Conservation (phyloP, 2,797 vertebrate genomes). For the Mus minutoides region DNA sequence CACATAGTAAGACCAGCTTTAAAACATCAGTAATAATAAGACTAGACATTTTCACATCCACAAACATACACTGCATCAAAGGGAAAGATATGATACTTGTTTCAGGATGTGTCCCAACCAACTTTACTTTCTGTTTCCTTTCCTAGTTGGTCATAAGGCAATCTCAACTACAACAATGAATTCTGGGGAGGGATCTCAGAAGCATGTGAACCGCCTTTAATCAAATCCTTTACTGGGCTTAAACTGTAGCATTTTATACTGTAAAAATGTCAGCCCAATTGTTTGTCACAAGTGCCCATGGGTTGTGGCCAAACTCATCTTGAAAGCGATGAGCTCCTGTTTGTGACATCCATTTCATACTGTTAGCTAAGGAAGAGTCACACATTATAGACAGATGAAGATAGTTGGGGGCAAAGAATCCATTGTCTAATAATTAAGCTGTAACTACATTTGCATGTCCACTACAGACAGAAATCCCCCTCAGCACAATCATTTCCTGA, state of each 20-base stretch:
- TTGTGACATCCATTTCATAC: background rate
- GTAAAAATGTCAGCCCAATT: background rate
- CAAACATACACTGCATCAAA: background rate
- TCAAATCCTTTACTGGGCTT: conserved; percentile 1
- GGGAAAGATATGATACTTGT: background rate
- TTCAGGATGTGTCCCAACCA: background rate
- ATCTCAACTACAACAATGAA: conserved; percentile 22
- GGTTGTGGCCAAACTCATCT: conserved; percentile 52
- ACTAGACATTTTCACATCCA: conserved; percentile 16
- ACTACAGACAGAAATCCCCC: conserved; percentile 15
- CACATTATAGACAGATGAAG: conserved; percentile 33
- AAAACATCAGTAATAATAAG: background rate
- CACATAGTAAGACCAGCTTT: background rate
- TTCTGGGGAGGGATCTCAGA: background rate
- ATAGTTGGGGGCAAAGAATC: background rate
- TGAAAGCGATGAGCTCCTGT: background rate
- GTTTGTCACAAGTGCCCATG: background rate
- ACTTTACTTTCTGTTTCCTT: conserved; percentile 4
- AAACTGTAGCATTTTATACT: conserved; percentile 18
- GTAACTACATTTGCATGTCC: conserved; percentile 24
- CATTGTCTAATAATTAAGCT: conserved; percentile 45
- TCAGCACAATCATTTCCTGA: conserved; percentile 15
- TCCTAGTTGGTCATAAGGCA: background rate
- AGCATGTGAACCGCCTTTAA: conserved; percentile 1
- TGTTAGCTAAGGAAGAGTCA: background rate